Conservation (phyloP, 2,797 vertebrate species). For the Danio kyathit region DNA sequence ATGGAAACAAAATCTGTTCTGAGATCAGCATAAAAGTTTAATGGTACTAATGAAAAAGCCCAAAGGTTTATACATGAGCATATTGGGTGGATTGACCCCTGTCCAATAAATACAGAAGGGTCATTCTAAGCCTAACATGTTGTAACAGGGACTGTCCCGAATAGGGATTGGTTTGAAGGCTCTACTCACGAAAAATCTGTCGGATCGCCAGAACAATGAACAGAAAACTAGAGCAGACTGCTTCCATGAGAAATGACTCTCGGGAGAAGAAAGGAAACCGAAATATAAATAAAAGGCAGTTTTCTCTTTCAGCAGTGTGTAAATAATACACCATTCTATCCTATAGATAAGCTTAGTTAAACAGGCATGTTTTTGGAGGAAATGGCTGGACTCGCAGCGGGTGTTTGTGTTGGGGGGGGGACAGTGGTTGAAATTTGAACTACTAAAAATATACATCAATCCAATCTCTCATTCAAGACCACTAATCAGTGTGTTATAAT, state of each 20-base stretch:
- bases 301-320: conserved; percentile 73
- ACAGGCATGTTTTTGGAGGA: conserved; percentile 40
- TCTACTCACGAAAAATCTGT: conserved; percentile 35
- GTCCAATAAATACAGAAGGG: conserved; percentile 36
- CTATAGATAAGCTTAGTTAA: conserved; percentile 53
- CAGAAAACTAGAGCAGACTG: conserved; percentile 44
- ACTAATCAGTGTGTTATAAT: conserved; percentile 17
- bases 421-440: conserved; percentile 34
- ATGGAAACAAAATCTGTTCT: conserved; percentile 7
- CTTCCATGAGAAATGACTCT: conserved; percentile 48
- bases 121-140: conserved; percentile 38
- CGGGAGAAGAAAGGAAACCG: conserved; percentile 71
- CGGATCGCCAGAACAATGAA: conserved; percentile 44
- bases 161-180: conserved; percentile 34
- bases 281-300: conserved; percentile 76
- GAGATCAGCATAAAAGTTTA: conserved; percentile 20
- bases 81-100: conserved; percentile 9
- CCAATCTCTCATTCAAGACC: conserved; percentile 16
- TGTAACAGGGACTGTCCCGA: conserved; percentile 23
- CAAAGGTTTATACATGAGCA: background rate
- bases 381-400: conserved; percentile 29
- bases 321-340: conserved; percentile 74
- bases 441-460: conserved; percentile 39
- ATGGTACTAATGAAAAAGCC: conserved; percentile 6
- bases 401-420: conserved; percentile 26